phyloP scores from a whole-genome alignment of 2,888 invertebrate genomes.

The Ectemnius cavifrons region DNA sequence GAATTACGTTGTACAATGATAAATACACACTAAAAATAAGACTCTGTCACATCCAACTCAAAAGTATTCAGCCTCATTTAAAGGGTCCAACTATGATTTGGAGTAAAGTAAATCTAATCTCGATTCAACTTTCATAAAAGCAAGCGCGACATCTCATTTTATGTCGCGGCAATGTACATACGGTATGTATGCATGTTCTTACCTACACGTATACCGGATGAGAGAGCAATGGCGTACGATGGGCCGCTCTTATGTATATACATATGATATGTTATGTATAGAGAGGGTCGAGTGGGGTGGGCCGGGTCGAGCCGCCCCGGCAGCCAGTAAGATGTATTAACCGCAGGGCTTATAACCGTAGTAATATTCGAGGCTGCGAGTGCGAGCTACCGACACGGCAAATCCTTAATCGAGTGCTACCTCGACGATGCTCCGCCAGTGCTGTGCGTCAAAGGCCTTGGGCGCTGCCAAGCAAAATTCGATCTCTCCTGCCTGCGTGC shows the following conservation, averaged over 20 bases:
- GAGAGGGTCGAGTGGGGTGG: slow-evolving; percentile 17
- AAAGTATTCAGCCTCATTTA: slow-evolving; percentile 38
- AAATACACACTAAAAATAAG: neutral
- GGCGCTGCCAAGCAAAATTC: slow-evolving; percentile 21
- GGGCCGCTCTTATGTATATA: too few relatives aligned
- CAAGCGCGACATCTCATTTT: slow-evolving; percentile 72
- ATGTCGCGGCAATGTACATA: slow-evolving; percentile 69
- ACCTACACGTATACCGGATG: too few relatives aligned
- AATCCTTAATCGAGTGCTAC: slow-evolving; percentile 58
- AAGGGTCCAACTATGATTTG: slow-evolving; percentile 54
- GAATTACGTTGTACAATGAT: neutral
- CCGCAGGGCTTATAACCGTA: slow-evolving; percentile 44
- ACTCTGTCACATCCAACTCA: neutral
- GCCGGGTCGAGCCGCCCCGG: neutral
- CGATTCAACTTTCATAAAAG: slow-evolving; percentile 73
- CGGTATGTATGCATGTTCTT: slow-evolving; percentile 31
- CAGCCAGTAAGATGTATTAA: slow-evolving; percentile 52
- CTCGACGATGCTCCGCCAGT: slow-evolving; percentile 45
- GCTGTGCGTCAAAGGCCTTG: slow-evolving; percentile 37
- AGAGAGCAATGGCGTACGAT: too few relatives aligned
- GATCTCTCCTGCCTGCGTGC: slow-evolving; percentile 19
- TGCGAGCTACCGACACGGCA: slow-evolving; percentile 28
- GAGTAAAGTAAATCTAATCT: slow-evolving; percentile 74
- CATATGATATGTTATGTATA: neutral
- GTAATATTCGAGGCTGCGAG: slow-evolving; percentile 45